These are phyloP conservation scores for Phalacrocorax aristotelis DNA, from an alignment of 2,113 vertebrate genomes.

Conservation along the genomic window DNA sequence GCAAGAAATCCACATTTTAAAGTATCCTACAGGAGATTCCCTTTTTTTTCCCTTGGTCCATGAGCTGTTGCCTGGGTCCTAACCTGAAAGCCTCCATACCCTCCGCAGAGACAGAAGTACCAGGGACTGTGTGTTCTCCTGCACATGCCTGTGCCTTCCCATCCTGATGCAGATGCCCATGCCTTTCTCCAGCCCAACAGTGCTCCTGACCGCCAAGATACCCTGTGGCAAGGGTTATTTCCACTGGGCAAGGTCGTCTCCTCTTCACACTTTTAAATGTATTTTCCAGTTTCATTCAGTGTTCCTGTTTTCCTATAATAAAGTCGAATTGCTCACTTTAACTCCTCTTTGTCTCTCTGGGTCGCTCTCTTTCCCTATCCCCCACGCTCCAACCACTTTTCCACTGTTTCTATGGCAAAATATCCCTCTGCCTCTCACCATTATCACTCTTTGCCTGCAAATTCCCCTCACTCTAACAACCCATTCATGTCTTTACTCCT, in stretches of 20 bases:
- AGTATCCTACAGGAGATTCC: neutral
- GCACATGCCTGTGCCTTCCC: neutral
- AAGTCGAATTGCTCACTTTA: neutral
- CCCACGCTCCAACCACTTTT: neutral
- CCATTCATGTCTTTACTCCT: neutral
- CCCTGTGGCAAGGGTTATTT: neutral
- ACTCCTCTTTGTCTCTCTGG: neutral
- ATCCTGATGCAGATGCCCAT: neutral
- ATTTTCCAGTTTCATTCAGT: neutral
- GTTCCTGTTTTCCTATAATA: conserved; percentile 36
- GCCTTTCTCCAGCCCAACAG: neutral
- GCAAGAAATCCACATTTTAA: neutral
- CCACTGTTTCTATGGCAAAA: neutral
- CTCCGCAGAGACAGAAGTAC: neutral
- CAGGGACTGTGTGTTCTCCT: neutral
- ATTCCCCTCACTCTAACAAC: neutral
- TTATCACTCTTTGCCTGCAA: neutral
- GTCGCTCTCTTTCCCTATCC: neutral
- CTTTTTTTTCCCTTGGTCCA: neutral
- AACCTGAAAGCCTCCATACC: neutral
- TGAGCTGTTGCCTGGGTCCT: neutral
- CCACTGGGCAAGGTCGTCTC: neutral
- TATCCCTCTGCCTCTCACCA: neutral
- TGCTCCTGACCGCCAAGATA: neutral
- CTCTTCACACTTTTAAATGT: neutral